phyloP scores from a whole-genome alignment of 2,888 invertebrate genomes.

The Ceramica pisi region DNA sequence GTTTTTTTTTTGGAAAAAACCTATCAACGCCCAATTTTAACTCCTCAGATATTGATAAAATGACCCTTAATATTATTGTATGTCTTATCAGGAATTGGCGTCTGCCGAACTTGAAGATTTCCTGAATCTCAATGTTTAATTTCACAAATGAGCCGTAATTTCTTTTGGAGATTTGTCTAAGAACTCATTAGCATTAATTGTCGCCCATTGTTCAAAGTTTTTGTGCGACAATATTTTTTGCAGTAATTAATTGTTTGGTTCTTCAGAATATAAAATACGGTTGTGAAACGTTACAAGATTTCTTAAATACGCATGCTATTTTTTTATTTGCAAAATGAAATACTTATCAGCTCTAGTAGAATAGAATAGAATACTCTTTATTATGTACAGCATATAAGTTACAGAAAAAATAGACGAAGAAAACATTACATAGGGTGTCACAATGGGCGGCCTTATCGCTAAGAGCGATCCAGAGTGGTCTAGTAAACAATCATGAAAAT shows the following conservation, averaged over 20 bases:
- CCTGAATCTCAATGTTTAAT: slow-evolving; percentile 9
- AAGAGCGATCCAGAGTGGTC: too few relatives aligned
- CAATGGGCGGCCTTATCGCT: too few relatives aligned
- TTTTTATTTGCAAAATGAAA: too few relatives aligned
- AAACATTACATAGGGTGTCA: too few relatives aligned
- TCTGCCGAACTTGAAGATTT: slow-evolving; percentile 4
- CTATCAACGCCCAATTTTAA: too few relatives aligned
- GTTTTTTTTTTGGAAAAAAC: too few relatives aligned
- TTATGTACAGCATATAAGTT: too few relatives aligned
- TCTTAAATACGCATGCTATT: background rate
- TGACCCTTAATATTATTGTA: background rate
- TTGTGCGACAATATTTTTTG: slow-evolving; percentile 12
- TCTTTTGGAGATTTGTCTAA: slow-evolving; percentile 26
- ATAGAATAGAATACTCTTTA: too few relatives aligned
- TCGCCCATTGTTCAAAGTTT: slow-evolving; percentile 34
- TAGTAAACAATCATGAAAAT: too few relatives aligned
- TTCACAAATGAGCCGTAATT: slow-evolving; percentile 27
- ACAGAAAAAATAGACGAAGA: too few relatives aligned
- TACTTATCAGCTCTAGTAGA: too few relatives aligned
- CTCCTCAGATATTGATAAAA: background rate
- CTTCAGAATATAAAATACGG: background rate
- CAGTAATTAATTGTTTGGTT: slow-evolving; percentile 30
- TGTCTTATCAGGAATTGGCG: slow-evolving; percentile 8
- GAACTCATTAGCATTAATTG: slow-evolving; percentile 43
- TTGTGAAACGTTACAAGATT: background rate